Conservation (phyloP, 2,797 vertebrate genomes). For the Platyrinchus mystaceus region DNA sequence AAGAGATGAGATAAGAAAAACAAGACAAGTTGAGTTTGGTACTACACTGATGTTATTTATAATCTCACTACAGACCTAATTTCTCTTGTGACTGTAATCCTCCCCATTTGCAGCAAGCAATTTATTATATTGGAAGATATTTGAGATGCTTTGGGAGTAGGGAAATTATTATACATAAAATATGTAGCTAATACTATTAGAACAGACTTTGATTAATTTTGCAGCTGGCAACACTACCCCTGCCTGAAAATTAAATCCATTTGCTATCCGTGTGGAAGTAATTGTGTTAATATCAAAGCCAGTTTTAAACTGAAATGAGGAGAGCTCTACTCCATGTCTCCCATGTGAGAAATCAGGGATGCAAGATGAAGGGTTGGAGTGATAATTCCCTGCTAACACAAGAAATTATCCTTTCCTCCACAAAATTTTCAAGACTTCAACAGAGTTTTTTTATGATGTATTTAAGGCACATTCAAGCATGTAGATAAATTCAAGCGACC, state of each 20-base stretch:
- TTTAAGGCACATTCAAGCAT: not conserved
- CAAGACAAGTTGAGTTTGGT: not conserved
- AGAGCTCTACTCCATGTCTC: not conserved
- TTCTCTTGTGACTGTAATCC: not conserved
- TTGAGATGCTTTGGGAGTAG: not conserved
- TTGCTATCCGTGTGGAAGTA: not conserved
- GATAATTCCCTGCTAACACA: not conserved
- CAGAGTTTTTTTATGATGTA: not conserved
- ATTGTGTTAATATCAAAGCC: conserved; percentile 41
- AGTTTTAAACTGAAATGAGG: not conserved
- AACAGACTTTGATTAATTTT: conserved; percentile 55
- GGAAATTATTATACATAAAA: conserved; percentile 23
- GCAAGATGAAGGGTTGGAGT: not conserved
- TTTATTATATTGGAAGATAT: conserved; percentile 6
- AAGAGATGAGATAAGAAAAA: not conserved
- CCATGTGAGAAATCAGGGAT: not conserved
- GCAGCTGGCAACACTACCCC: conserved; percentile 13
- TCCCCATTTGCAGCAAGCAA: conserved; percentile 1
- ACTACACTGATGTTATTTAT: not conserved
- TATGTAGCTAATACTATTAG: conserved; percentile 43
- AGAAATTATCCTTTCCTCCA: not conserved
- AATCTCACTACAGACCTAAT: conserved; percentile 16
- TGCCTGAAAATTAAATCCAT: conserved; percentile 38
- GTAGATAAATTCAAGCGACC: not conserved
- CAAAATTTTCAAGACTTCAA: not conserved